Evolutionary conservation across 2,797 vertebrate species (phyloP).

Genomic region (Argyrosomus regius): DNA sequence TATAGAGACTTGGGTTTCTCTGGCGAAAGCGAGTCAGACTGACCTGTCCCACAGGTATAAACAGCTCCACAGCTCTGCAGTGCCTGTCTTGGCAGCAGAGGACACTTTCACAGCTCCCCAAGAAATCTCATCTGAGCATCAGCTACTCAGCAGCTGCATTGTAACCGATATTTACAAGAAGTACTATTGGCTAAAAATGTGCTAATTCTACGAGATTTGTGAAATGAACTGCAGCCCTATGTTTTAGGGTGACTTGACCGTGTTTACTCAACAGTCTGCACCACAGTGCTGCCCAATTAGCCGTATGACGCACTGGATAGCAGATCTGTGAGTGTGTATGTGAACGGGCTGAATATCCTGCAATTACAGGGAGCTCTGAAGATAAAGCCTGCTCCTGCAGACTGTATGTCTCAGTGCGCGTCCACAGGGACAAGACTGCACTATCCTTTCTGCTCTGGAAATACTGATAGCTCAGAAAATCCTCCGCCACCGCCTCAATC

Average conservation of each 20-base stretch:
- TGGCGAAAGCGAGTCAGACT: constrained; percentile 25
- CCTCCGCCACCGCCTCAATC: constrained; percentile 25
- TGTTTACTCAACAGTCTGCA: constrained; percentile 73
- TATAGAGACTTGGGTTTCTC: constrained; percentile 55
- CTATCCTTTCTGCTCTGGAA: constrained; percentile 57
- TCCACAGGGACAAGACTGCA: constrained; percentile 66
- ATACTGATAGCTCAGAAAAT: constrained; percentile 48
- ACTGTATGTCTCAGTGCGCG: constrained; percentile 69
- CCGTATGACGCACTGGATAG: constrained; percentile 67
- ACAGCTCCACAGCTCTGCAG: constrained; percentile 11
- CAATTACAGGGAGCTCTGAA: constrained; percentile 73
- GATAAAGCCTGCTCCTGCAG: constrained; percentile 73
- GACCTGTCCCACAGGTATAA: constrained; percentile 41
- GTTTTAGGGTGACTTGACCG: constrained; percentile 62
- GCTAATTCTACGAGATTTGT: constrained; percentile 22
- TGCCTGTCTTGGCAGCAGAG: constrained; percentile 9
- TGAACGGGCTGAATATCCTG: constrained; percentile 73
- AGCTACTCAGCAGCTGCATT: constrained; percentile 1
- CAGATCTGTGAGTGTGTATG: constrained; percentile 63
- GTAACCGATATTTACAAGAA: constrained; percentile 27
- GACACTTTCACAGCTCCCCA: neutral
- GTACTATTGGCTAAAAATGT: constrained; percentile 11
- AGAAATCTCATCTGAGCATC: constrained; percentile 24
- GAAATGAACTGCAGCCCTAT: constrained; percentile 36
- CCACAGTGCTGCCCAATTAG: constrained; percentile 68